Evolutionary conservation across 1,140 invertebrate genomes (phyloP).

Genomic region (Drosophila tsacasi): DNA sequence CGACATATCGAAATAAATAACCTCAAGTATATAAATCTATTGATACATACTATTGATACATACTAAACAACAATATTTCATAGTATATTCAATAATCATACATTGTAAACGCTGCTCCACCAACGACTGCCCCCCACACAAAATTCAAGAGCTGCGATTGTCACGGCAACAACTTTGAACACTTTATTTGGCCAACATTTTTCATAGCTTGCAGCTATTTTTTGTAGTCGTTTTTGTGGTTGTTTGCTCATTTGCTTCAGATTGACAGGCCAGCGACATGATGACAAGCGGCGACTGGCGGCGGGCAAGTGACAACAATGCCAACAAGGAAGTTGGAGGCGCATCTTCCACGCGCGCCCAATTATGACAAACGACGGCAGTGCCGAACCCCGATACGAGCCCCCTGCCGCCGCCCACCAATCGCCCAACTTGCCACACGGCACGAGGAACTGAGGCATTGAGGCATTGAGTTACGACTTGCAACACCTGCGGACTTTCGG

Average conservation of each 20-base stretch:
- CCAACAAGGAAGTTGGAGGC: constrained; percentile 73
- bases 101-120: no score
- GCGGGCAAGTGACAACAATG: constrained; percentile 48
- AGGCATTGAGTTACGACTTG: constrained; percentile 60
- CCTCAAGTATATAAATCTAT: neutral
- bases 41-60: no score
- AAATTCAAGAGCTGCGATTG: constrained; percentile 11
- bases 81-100: neutral
- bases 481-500: constrained; percentile 64
- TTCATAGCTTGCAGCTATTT: constrained; percentile 4
- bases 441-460: constrained; percentile 60
- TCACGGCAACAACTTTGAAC: constrained; percentile 2
- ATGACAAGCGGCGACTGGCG: constrained; percentile 36
- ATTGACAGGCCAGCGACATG: constrained; percentile 45
- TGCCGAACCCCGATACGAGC: constrained; percentile 6
- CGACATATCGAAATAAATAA: neutral
- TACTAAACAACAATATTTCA: neutral
- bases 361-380: constrained; percentile 73
- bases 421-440: constrained; percentile 42
- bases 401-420: neutral
- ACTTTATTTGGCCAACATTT: constrained; percentile 47
- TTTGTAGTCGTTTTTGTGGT: constrained; percentile 20
- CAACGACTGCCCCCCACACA: neutral
- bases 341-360: constrained; percentile 77
- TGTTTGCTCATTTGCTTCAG: constrained; percentile 55